Conservation (phyloP, 1,140 invertebrate genomes). For the Oryctes rhinoceros region DNA sequence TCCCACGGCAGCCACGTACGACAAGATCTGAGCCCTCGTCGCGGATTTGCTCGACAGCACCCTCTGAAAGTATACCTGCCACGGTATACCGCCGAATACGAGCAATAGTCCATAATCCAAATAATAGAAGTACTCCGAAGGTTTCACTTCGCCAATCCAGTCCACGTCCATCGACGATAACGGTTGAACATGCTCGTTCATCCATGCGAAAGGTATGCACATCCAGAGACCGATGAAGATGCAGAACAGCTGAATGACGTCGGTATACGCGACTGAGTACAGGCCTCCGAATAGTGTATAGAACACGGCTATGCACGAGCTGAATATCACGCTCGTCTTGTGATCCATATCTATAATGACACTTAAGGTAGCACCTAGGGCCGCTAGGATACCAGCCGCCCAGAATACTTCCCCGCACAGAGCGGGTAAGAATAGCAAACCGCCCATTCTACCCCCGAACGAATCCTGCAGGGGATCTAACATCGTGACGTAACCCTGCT, state of each 20-base stretch:
- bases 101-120: slow-evolving; percentile 91
- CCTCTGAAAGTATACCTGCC: slow-evolving; percentile 99
- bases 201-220: slow-evolving; percentile 96
- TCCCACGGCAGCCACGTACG: slow-evolving; percentile 95
- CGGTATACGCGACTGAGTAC: slow-evolving; percentile 98
- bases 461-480: slow-evolving; percentile 96
- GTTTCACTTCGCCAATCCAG: slow-evolving; percentile 86
- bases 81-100: slow-evolving; percentile 97
- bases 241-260: slow-evolving; percentile 98
- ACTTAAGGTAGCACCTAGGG: slow-evolving; percentile 86
- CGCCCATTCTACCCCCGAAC: slow-evolving; percentile 97
- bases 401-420: slow-evolving; percentile 84
- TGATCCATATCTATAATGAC: slow-evolving; percentile 98
- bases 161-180: slow-evolving; percentile 83
- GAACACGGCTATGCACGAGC: slow-evolving; percentile 94
- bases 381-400: slow-evolving; percentile 59
- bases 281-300: slow-evolving; percentile 98
- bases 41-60: slow-evolving; percentile 96
- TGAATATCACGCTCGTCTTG: slow-evolving; percentile 90
- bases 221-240: slow-evolving; percentile 99
- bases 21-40: slow-evolving; percentile 89
- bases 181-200: slow-evolving; percentile 81
- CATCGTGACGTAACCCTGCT: slow-evolving; percentile 98
- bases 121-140: slow-evolving; percentile 82
- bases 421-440: slow-evolving; percentile 94